phyloP scores from a whole-genome alignment of 2,888 invertebrate genomes.

The Bugula neritina region DNA sequence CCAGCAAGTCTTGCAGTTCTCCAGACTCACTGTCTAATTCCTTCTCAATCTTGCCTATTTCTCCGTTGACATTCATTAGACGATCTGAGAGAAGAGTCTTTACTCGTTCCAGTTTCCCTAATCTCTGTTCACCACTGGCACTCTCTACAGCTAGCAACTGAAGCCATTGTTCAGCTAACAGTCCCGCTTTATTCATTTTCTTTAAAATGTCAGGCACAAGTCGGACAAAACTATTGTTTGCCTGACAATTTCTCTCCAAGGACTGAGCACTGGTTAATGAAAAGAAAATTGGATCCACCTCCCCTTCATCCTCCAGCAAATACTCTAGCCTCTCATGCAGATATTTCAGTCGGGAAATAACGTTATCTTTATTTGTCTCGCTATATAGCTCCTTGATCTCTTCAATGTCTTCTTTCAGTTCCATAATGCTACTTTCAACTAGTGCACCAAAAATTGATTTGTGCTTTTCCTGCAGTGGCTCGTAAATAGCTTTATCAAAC shows the following conservation, averaged over 20 bases:
- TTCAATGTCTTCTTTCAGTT: neutral
- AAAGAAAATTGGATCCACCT: neutral
- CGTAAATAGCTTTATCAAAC: neutral
- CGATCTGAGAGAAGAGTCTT: neutral
- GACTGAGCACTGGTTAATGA: neutral
- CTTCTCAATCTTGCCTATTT: neutral
- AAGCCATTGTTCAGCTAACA: constrained; percentile 10
- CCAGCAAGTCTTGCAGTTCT: neutral
- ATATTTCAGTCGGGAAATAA: neutral
- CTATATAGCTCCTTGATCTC: neutral
- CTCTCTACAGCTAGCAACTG: neutral
- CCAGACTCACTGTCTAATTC: neutral
- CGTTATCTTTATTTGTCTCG: neutral
- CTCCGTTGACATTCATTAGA: neutral
- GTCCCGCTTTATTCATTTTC: neutral
- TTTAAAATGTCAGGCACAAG: neutral
- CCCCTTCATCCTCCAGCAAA: constrained; percentile 20
- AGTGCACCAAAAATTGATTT: neutral
- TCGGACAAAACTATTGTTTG: neutral
- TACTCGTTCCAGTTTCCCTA: neutral
- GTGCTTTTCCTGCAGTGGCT: neutral
- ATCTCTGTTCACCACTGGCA: neutral
- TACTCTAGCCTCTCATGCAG: neutral
- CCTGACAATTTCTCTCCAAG: neutral
- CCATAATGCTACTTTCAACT: neutral